Conservation (phyloP, 2,888 invertebrate genomes). For the Microplitis manilae region DNA sequence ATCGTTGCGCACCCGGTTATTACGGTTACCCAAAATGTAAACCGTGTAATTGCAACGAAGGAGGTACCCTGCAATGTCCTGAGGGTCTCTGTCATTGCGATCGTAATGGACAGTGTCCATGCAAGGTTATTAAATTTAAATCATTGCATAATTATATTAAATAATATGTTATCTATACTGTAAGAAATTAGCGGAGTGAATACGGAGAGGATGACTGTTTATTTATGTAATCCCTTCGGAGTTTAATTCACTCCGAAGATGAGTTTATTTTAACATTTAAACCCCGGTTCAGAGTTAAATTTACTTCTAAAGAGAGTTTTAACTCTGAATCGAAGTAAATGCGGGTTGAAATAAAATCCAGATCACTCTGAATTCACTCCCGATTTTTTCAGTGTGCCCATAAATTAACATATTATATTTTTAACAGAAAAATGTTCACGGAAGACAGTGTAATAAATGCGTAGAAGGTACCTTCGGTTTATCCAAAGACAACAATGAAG, state of each 20-base stretch:
- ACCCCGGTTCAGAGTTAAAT: background rate
- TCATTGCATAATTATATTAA: background rate
- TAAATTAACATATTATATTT: slow-evolving; percentile 11
- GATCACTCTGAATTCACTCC: too few species aligned
- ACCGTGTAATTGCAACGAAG: slow-evolving; percentile 85
- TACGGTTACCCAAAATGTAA: slow-evolving; percentile 92
- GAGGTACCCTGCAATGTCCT: slow-evolving; percentile 79
- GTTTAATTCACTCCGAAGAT: too few species aligned
- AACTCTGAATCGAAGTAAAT: background rate
- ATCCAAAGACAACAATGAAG: slow-evolving; percentile 82
- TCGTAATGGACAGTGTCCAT: slow-evolving; percentile 90
- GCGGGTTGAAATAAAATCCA: too few species aligned
- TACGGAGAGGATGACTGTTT: too few species aligned
- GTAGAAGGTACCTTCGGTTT: slow-evolving; percentile 90
- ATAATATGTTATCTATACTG: background rate
- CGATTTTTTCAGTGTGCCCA: background rate
- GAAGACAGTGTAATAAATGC: slow-evolving; percentile 88
- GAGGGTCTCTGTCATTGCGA: slow-evolving; percentile 77
- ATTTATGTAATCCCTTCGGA: too few species aligned
- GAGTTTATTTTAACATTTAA: background rate
- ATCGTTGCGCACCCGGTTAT: slow-evolving; percentile 87
- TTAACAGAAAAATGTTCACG: slow-evolving; percentile 83
- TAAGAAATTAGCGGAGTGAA: too few species aligned
- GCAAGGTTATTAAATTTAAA: slow-evolving; percentile 78
- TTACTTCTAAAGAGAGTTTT: too few species aligned